Conservation (phyloP, 2,113 vertebrate species). For the Nycticebus coucang region DNA sequence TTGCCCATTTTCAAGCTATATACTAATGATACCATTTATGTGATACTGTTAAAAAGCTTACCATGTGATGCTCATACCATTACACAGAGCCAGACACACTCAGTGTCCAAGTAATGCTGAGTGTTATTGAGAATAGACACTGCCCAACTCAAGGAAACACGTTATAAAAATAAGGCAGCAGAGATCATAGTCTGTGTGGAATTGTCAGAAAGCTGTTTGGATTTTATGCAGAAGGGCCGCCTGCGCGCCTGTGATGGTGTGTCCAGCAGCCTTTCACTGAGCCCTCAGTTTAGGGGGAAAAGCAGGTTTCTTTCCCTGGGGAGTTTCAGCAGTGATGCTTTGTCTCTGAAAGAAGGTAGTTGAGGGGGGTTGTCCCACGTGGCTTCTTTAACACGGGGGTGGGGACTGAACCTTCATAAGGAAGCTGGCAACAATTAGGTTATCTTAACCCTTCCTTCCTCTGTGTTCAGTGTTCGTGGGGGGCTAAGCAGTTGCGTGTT, state of each 20-base stretch:
- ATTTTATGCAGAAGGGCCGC: not conserved
- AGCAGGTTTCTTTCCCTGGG: too few species aligned
- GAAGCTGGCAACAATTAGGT: not conserved
- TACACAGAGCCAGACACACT: not conserved
- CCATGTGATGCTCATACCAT: rapidly evolving
- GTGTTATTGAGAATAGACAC: too few species aligned
- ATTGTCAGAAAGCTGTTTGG: not conserved
- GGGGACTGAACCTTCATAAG: too few species aligned
- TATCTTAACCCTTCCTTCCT: rapidly evolving
- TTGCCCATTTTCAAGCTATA: not conserved
- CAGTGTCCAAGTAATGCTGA: too few species aligned
- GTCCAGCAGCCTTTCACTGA: rapidly evolving
- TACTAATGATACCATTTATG: rapidly evolving
- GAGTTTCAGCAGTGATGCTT: rapidly evolving
- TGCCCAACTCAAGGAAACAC: rapidly evolving
- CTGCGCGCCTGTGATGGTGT: rapidly evolving
- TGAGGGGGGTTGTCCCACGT: rapidly evolving
- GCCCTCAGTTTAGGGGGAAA: rapidly evolving
- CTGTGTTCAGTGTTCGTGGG: rapidly evolving
- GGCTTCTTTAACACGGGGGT: not conserved
- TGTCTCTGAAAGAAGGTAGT: rapidly evolving
- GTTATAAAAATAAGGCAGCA: rapidly evolving
- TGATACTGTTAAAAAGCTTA: not conserved
- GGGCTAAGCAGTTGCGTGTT: rapidly evolving
- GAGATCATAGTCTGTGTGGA: rapidly evolving